A percentile compares a stretch with the other conserved stretches of the same genome.
Conservation (phyloP, 2,888 invertebrate species). For the Cephus runcator region DNA sequence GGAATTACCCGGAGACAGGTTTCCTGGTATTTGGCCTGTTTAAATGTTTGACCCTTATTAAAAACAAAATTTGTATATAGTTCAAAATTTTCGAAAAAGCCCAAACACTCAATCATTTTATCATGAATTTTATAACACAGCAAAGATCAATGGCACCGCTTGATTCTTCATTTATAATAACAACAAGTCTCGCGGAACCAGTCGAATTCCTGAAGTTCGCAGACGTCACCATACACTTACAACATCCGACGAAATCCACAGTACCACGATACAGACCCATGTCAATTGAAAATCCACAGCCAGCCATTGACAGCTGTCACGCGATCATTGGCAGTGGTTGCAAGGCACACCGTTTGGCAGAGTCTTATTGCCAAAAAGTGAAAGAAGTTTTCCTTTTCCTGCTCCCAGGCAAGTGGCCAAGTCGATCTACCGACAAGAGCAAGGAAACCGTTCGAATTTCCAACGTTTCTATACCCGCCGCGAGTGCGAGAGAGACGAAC, state of each 20-base stretch:
- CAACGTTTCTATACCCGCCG: neutral
- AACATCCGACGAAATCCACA: too few relatives aligned
- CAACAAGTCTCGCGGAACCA: neutral
- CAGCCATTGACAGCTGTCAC: neutral
- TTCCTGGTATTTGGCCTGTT: neutral
- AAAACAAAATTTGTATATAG: neutral
- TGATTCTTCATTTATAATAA: neutral
- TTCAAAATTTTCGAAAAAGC: neutral
- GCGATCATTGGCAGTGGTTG: neutral
- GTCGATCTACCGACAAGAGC: neutral
- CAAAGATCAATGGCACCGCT: neutral
- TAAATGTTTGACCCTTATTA: neutral
- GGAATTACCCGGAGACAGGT: neutral
- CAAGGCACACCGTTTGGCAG: neutral
- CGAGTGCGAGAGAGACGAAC: neutral
- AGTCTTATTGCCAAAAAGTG: neutral
- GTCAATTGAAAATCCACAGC: neutral
- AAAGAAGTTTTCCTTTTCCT: neutral
- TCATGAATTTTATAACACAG: neutral
- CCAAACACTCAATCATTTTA: neutral
- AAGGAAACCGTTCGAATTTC: neutral
- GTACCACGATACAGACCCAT: neutral
- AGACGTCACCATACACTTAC: neutral
- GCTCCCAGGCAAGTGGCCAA: neutral
- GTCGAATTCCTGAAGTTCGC: neutral